Evolutionary conservation across 2,113 vertebrate species (phyloP).

Genomic region (Sinocyclocheilus grahami): DNA sequence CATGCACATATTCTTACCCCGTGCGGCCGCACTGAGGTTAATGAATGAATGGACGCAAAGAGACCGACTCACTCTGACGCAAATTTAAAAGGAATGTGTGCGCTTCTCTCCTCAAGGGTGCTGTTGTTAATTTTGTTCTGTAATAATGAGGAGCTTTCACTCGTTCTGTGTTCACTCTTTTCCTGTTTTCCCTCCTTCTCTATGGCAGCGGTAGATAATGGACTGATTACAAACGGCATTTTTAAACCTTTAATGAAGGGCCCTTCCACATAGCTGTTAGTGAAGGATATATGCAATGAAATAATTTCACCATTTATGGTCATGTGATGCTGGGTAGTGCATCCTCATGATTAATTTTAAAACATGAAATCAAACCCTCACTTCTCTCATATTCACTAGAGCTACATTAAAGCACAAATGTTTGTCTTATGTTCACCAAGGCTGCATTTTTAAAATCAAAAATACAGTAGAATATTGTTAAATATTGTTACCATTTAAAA

Average conservation of each 20-base stretch:
- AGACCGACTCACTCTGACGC: background rate
- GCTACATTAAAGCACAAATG: background rate
- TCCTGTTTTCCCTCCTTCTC: background rate
- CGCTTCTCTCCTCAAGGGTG: background rate
- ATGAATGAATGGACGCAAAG: slow-evolving; percentile 29
- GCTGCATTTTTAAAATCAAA: background rate
- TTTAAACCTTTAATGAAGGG: background rate
- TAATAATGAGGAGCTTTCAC: slow-evolving; percentile 14
- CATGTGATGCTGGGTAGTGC: background rate
- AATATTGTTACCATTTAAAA: background rate
- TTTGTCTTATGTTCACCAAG: background rate
- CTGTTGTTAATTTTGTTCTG: slow-evolving; percentile 27
- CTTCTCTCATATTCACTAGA: background rate
- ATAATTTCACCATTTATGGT: background rate
- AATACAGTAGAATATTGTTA: background rate
- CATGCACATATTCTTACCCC: slow-evolving; percentile 39
- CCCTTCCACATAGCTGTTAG: background rate
- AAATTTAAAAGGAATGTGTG: slow-evolving; percentile 22
- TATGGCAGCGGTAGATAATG: background rate
- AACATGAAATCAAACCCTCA: background rate
- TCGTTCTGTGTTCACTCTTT: background rate
- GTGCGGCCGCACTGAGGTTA: background rate
- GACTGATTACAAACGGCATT: background rate
- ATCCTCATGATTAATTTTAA: background rate
- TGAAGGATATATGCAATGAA: background rate